These are phyloP conservation scores for Magallana nippona DNA, from an alignment of 2,888 invertebrate species.

Conservation along the genomic window DNA sequence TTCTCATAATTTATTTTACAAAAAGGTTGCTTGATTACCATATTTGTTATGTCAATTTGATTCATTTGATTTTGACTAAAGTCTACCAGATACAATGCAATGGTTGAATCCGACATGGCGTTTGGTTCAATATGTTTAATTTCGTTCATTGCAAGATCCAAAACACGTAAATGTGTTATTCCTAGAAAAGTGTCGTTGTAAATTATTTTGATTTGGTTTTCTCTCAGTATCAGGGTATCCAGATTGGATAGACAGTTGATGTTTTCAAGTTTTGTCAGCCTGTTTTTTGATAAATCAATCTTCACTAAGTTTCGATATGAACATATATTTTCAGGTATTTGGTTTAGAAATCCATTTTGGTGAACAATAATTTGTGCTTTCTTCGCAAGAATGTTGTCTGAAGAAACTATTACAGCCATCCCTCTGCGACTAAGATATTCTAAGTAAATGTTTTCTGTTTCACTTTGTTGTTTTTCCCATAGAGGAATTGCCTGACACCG, in stretches of 20 bases:
- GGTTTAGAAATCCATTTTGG: background rate
- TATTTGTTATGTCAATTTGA: slow-evolving; percentile 42
- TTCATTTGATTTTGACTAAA: slow-evolving; percentile 22
- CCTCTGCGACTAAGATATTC: too few relatives aligned
- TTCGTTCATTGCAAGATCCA: slow-evolving; percentile 29
- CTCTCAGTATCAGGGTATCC: slow-evolving; percentile 29
- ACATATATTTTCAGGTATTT: slow-evolving; percentile 45
- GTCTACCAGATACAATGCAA: slow-evolving; percentile 5
- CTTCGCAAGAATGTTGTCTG: too few relatives aligned
- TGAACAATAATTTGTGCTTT: background rate
- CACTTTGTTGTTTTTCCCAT: too few relatives aligned
- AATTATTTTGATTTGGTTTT: slow-evolving; percentile 29
- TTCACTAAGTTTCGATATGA: slow-evolving; percentile 29
- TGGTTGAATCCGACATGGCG: background rate
- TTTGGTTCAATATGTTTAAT: slow-evolving; percentile 35
- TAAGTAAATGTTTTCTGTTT: too few relatives aligned
- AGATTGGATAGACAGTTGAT: slow-evolving; percentile 37
- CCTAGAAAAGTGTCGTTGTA: slow-evolving; percentile 32
- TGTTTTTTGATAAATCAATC: slow-evolving; percentile 33
- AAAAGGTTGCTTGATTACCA: slow-evolving; percentile 36
- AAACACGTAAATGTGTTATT: slow-evolving; percentile 13
- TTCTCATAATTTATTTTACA: slow-evolving; percentile 37
- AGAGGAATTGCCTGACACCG: too few relatives aligned
- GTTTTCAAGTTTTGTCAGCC: background rate
- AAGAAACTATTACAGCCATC: too few relatives aligned